A percentile compares a stretch with the other conserved stretches of the same genome.
These are phyloP conservation scores for Dinothrombium tinctorium DNA, from an alignment of 1,140 invertebrate species.

Conservation along the genomic window DNA sequence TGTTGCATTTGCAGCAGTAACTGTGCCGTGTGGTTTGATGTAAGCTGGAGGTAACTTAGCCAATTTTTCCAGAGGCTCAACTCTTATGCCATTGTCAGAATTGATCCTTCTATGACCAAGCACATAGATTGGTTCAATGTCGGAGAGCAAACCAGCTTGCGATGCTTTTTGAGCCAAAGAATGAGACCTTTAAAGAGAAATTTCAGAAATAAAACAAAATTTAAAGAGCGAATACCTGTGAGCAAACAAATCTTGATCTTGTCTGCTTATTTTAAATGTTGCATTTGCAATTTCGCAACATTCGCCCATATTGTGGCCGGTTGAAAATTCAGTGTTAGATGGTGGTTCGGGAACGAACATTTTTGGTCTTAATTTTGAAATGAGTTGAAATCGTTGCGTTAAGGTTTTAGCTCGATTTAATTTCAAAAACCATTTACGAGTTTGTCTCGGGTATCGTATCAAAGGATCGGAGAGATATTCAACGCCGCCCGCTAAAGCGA, in stretches of 20 bases:
- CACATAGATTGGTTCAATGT: constrained; percentile 70
- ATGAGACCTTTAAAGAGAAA: constrained; percentile 40
- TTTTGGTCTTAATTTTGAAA: constrained; percentile 41
- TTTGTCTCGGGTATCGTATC: constrained; percentile 75
- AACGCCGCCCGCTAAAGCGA: constrained; percentile 77
- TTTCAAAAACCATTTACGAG: constrained; percentile 62
- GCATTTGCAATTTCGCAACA: constrained; percentile 83
- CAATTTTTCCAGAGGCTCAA: constrained; percentile 66
- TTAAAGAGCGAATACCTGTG: no score
- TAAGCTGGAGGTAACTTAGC: constrained; percentile 85
- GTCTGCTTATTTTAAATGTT: constrained; percentile 59
- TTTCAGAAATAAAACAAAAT: background rate
- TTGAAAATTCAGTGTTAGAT: constrained; percentile 89
- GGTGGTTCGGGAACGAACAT: constrained; percentile 71
- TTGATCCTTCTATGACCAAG: constrained; percentile 36
- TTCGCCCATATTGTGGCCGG: constrained; percentile 92
- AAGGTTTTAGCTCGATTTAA: constrained; percentile 79
- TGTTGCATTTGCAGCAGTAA: constrained; percentile 90
- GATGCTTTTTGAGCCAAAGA: constrained; percentile 60
- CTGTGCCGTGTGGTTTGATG: constrained; percentile 87
- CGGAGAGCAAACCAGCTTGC: constrained; percentile 62
- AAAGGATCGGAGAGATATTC: constrained; percentile 55
- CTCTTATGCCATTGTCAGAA: constrained; percentile 83
- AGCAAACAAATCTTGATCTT: constrained; percentile 87
- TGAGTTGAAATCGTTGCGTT: constrained; percentile 42